Evolutionary conservation across 2,797 vertebrate genomes (phyloP).

Genomic region (Psittacula derbiana): DNA sequence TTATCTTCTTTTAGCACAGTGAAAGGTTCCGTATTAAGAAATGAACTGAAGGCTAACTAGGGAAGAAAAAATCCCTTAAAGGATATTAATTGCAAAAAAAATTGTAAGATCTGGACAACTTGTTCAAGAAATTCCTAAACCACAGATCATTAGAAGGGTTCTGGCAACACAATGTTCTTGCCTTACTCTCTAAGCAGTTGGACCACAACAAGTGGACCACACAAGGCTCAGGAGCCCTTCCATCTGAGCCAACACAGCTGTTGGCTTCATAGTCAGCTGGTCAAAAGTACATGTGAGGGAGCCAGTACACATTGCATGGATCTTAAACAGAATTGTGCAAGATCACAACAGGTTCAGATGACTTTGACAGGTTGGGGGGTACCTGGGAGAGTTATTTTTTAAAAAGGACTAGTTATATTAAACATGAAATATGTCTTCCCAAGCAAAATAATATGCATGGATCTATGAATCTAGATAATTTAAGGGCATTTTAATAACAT

Average conservation of each 20-base stretch:
- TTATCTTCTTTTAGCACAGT: background rate
- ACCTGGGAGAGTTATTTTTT: background rate
- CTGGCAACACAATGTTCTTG: background rate
- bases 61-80: background rate
- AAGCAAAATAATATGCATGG: background rate
- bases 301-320: background rate
- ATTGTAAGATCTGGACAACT: background rate
- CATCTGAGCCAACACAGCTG: background rate
- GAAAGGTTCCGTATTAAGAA: background rate
- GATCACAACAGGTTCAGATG: background rate
- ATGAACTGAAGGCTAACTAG: background rate
- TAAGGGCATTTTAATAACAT: background rate
- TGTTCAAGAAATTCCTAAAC: background rate
- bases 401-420: background rate
- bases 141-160: background rate
- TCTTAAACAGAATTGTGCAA: background rate
- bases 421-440: background rate
- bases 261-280: background rate
- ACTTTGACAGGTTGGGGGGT: background rate
- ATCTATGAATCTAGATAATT: background rate
- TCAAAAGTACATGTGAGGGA: background rate
- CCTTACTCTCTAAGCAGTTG: background rate
- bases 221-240: background rate
- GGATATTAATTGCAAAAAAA: background rate
- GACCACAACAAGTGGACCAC: background rate